Percentiles rank a stretch among this genome's conserved stretches.
These are phyloP conservation scores for Charina bottae DNA, from an alignment of 2,113 vertebrate species.

Conservation along the genomic window DNA sequence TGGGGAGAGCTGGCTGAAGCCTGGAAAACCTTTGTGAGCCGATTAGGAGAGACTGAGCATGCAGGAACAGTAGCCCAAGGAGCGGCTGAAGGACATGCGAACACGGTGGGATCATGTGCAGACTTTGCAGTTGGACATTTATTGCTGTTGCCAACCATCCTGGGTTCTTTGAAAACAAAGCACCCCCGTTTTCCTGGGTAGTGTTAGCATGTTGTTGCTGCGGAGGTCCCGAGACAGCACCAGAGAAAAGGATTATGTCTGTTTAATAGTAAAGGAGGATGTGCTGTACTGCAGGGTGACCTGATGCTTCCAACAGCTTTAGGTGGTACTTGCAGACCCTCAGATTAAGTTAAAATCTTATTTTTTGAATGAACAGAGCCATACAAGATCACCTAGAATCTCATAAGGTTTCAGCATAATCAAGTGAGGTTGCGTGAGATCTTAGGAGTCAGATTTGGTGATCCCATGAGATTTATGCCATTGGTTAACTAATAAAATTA, in stretches of 20 bases:
- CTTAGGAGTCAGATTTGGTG: neutral
- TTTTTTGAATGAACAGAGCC: neutral
- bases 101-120: neutral
- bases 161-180: accelerated
- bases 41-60: accelerated
- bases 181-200: neutral
- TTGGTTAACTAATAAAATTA: neutral
- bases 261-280: neutral
- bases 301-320: neutral
- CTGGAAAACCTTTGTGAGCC: neutral
- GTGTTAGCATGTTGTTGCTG: neutral
- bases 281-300: neutral
- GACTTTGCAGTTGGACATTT: too few relatives aligned
- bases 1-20: too few relatives aligned
- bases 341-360: neutral
- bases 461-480: neutral
- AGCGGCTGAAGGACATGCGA: neutral
- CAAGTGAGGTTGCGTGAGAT: neutral
- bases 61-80: neutral
- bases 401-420: neutral
- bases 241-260: neutral
- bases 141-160: neutral
- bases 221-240: neutral
- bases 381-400: neutral
- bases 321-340: neutral